Percentiles rank a stretch among this genome's conserved stretches.
These are phyloP conservation scores for Schmidtea mediterranea DNA, from an alignment of 1,140 invertebrate species.

Conservation along the genomic window DNA sequence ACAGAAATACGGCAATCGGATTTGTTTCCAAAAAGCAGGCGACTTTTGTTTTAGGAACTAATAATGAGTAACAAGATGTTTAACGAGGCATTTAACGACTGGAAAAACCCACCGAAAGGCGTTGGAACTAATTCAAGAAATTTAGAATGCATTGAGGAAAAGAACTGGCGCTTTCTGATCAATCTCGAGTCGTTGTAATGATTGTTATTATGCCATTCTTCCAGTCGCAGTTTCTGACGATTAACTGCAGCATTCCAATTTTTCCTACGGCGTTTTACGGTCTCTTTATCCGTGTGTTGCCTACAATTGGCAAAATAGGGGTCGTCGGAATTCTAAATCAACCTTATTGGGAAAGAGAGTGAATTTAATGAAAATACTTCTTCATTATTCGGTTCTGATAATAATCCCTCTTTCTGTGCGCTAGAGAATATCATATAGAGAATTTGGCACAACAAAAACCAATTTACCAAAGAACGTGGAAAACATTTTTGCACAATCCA, in stretches of 20 bases:
- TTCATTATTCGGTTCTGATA: background rate
- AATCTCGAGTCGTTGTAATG: background rate
- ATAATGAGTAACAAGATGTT: background rate
- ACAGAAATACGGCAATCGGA: background rate
- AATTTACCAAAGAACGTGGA: slow-evolving; percentile 72
- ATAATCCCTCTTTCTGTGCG: background rate
- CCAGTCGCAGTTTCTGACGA: background rate
- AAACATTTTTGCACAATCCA: slow-evolving; percentile 80
- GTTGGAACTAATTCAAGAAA: background rate
- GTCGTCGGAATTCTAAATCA: background rate
- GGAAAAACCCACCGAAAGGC: background rate
- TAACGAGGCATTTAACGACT: background rate
- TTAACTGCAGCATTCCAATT: background rate
- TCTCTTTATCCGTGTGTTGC: slow-evolving; percentile 2
- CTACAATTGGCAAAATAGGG: slow-evolving; percentile 1
- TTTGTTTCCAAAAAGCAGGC: background rate
- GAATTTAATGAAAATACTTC: background rate
- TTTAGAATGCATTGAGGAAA: background rate
- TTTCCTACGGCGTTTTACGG: background rate
- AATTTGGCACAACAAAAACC: background rate
- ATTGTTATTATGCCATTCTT: background rate
- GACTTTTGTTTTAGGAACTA: background rate
- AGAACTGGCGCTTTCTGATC: background rate
- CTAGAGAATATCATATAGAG: background rate
- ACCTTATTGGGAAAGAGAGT: background rate